Evolutionary conservation across 2,888 invertebrate species (phyloP).

Genomic region (Pristionchus entomophagus): DNA sequence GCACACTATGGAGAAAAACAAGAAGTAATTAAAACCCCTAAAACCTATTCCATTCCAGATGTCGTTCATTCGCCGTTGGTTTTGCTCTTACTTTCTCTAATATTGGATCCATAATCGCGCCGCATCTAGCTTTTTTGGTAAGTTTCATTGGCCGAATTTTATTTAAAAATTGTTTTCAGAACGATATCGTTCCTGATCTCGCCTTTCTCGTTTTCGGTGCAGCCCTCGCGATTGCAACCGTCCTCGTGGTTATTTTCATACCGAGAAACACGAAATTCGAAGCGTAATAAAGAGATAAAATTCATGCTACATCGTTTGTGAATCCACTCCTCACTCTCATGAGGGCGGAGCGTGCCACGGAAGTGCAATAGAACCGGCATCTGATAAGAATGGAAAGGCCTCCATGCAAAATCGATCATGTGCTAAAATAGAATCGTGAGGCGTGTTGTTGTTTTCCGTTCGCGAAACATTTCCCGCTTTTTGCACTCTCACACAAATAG

Average conservation of each 20-base stretch:
- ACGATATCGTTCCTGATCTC: not conserved
- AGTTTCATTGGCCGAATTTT: not conserved
- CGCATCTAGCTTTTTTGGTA: not conserved
- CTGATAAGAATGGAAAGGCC: not conserved
- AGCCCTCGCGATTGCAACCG: not conserved
- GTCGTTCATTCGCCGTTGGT: conserved; percentile 20
- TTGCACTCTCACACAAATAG: not conserved
- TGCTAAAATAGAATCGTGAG: not conserved
- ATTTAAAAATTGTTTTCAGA: not conserved
- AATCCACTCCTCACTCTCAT: not conserved
- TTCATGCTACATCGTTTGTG: not conserved
- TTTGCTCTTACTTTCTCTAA: conserved; percentile 24
- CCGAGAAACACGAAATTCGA: not conserved
- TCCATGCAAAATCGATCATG: not conserved
- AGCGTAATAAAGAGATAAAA: not conserved
- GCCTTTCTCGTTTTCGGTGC: not conserved
- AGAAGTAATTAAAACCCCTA: too few species aligned
- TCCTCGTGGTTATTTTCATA: conserved; percentile 6
- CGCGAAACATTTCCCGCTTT: not conserved
- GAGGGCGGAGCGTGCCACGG: too few species aligned
- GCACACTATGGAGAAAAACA: not conserved
- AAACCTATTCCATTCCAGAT: not conserved
- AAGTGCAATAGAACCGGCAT: not conserved
- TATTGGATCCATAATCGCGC: conserved; percentile 18
- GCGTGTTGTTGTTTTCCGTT: not conserved